Percentiles rank a stretch among this genome's conserved stretches.
These are phyloP conservation scores for Paradisaea rubra DNA, from an alignment of 2,113 vertebrate genomes.

Conservation along the genomic window DNA sequence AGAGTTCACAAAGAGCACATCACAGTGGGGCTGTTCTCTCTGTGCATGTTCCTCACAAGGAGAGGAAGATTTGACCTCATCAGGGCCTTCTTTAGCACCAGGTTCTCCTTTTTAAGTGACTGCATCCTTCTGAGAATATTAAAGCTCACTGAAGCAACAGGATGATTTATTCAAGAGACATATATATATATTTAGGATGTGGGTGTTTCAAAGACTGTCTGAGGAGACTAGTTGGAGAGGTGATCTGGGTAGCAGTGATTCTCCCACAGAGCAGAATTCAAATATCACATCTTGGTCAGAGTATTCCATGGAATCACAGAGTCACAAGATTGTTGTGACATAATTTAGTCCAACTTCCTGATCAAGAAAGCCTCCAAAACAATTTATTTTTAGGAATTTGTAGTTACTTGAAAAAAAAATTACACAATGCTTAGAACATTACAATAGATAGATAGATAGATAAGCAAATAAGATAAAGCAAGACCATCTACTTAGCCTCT, in stretches of 20 bases:
- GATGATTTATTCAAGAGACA: not conserved
- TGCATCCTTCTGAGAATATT: not conserved
- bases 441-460: not conserved
- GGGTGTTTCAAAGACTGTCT: not conserved
- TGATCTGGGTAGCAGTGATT: not conserved
- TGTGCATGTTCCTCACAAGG: not conserved
- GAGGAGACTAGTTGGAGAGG: not conserved
- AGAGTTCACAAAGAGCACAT: not conserved
- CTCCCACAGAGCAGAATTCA: not conserved
- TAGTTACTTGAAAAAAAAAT: not conserved
- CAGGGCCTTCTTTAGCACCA: not conserved
- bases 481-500: not conserved
- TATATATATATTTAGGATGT: not conserved
- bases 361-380: not conserved
- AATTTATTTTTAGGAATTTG: not conserved
- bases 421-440: not conserved
- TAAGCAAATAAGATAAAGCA: not conserved
- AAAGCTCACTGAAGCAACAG: not conserved
- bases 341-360: not conserved
- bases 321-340: not conserved
- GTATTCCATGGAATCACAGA: not conserved
- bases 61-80: not conserved
- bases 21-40: not conserved
- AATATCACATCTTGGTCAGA: not conserved
- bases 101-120: not conserved